Evolutionary conservation across 2,113 vertebrate species (phyloP), one percentile per base, ranked within the genome.

Genomic region (Nycticorax nycticorax): DNA sequence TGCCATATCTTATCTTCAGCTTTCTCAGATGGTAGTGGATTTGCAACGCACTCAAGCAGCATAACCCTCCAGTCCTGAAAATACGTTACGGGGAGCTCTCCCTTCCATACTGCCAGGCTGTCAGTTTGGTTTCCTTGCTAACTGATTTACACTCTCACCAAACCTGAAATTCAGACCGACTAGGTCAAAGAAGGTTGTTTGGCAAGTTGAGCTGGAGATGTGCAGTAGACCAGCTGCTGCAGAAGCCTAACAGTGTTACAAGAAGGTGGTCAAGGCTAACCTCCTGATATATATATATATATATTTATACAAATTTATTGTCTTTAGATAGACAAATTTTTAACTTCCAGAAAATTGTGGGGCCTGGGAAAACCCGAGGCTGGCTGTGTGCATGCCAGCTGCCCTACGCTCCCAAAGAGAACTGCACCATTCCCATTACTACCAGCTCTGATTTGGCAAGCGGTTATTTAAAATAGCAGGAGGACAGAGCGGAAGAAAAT

Each of bases 11-110:
- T 80, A 32, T 19, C 68, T 37, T 30, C 27, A 45, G 20, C 41
- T 55, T 59, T 20, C 23, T 33, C 56, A 50, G 52, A 27, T 37
- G 19, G 41, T 17, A 23, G 32, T 50, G 71, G 28, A 10, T 75
- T 67, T 71, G 32, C 23, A 52, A 20, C 7, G 22, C 17, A 47
- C 27, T 63, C 0, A 0, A 82, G 41, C 19, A 33, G 9, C 10
- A 35, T 26, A 45, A 16, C 3, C 10, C n/a, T 32, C 22, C 28
- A 5, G 20, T 10, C 39, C 62, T 37, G 32, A 30, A 47, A 12
- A 32, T 1, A 6, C 1, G 0, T 19, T 16, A 26, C 35, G 23
- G 32, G 39, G 53, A 30, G 14, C n/a, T 64, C 26, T 32, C n/a
- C 22, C 16, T 56, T 12, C 47, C 3, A 0, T 19, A 8, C 30